Evolutionary conservation across 2,797 vertebrate species (phyloP).

Genomic region (Xyrichtys novacula): DNA sequence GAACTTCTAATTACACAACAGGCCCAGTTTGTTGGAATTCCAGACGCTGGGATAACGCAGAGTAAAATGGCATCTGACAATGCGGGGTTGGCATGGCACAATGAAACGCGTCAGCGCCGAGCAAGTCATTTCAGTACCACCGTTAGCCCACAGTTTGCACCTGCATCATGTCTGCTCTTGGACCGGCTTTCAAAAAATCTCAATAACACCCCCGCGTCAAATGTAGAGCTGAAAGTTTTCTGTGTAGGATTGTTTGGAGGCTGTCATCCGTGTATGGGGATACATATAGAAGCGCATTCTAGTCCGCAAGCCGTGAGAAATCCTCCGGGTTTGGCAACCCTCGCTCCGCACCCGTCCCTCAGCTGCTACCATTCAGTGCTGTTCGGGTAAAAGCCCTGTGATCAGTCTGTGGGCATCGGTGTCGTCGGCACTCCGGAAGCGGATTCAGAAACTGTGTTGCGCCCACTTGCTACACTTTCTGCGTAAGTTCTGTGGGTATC

Average conservation of each 20-base stretch:
- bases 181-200: conserved; percentile 56
- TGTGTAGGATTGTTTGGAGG: conserved; percentile 73
- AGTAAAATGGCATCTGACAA: conserved; percentile 83
- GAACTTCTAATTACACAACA: conserved; percentile 81
- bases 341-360: conserved; percentile 74
- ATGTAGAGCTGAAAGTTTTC: conserved; percentile 82
- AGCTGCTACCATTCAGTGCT: conserved; percentile 81
- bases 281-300: conserved; percentile 73
- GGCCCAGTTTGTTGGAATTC: conserved; percentile 74
- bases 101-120: conserved; percentile 77
- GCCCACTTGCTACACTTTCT: conserved; percentile 76
- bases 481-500: conserved; percentile 70
- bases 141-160: conserved; percentile 79
- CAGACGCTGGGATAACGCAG: conserved; percentile 78
- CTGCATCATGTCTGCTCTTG: conserved; percentile 79
- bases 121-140: conserved; percentile 80
- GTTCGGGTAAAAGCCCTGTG: conserved; percentile 78
- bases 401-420: conserved; percentile 75
- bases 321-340: conserved; percentile 72
- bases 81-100: conserved; percentile 80
- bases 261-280: conserved; percentile 79
- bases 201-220: conserved; percentile 76
- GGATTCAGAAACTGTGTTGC: conserved; percentile 82
- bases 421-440: conserved; percentile 81
- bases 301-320: conserved; percentile 78